These are phyloP conservation scores for Aquatica leii DNA, from an alignment of 2,888 invertebrate species.

Conservation along the genomic window DNA sequence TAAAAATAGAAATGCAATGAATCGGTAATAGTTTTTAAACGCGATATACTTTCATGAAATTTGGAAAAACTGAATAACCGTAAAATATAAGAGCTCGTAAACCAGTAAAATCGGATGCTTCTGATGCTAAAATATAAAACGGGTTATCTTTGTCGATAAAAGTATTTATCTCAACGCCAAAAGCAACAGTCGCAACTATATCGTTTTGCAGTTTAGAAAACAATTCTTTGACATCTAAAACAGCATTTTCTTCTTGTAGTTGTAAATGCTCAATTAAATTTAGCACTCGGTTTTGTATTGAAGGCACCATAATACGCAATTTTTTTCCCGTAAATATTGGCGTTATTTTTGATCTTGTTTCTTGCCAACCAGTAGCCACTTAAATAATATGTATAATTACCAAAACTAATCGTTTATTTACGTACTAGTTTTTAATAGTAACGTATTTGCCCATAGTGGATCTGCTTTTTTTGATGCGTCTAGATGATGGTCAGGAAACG, in stretches of 20 bases:
- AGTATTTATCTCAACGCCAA: background rate
- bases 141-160: background rate
- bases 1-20: too few species aligned
- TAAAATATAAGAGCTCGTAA: background rate
- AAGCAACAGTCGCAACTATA: background rate
- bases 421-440: background rate
- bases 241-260: background rate
- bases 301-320: background rate
- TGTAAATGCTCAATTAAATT: background rate
- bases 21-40: too few species aligned
- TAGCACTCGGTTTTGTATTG: background rate
- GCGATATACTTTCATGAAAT: background rate
- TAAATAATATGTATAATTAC: too few species aligned
- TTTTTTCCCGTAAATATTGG: background rate
- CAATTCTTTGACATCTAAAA: background rate
- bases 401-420: background rate
- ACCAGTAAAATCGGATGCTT: background rate
- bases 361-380: background rate
- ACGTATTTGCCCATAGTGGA: background rate
- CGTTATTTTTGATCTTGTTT: background rate
- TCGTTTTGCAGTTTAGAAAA: background rate
- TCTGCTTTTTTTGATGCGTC: background rate
- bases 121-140: background rate
- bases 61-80: background rate
- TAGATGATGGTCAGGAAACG: background rate